Conservation (phyloP, 2,888 invertebrate species). For the Gandaritis pyraliata region DNA sequence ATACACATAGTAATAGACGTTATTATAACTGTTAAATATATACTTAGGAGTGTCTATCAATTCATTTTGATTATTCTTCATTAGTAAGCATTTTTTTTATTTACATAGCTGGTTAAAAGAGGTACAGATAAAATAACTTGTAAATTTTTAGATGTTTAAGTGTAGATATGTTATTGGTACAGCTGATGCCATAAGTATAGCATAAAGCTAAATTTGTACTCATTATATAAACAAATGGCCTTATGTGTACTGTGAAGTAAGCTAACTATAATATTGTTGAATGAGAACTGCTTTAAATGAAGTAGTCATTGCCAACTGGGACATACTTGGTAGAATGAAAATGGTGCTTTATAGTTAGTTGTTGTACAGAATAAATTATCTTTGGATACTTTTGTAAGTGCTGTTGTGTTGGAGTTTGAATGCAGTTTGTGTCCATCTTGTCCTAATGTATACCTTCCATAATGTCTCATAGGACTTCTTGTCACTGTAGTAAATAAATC, state of each 20-base stretch:
- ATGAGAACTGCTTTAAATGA: slow-evolving; percentile 38
- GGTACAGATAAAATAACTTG: slow-evolving; percentile 80
- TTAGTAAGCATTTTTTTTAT: slow-evolving; percentile 26
- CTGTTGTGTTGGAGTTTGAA: slow-evolving; percentile 56
- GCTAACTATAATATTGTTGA: slow-evolving; percentile 49
- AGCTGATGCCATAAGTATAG: slow-evolving; percentile 40
- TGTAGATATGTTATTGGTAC: slow-evolving; percentile 40
- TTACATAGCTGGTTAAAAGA: slow-evolving; percentile 74
- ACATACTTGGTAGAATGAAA: slow-evolving; percentile 69
- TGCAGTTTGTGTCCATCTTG: slow-evolving; percentile 27
- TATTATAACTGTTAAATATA: slow-evolving; percentile 23
- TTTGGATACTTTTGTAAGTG: slow-evolving; percentile 75
- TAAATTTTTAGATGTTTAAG: slow-evolving; percentile 56
- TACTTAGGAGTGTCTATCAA: slow-evolving; percentile 7
- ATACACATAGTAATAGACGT: slow-evolving; percentile 42
- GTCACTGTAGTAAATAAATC: slow-evolving; percentile 10
- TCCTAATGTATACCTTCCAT: slow-evolving; percentile 22
- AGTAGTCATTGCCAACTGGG: slow-evolving; percentile 59
- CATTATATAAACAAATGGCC: slow-evolving; percentile 56
- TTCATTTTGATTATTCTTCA: slow-evolving; percentile 21
- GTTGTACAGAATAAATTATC: slow-evolving; percentile 83
- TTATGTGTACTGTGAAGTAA: slow-evolving; percentile 59
- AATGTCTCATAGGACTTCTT: slow-evolving; percentile 13
- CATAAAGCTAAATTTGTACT: slow-evolving; percentile 42
- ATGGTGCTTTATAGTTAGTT: slow-evolving; percentile 84